These are phyloP conservation scores for Setophaga kirtlandii DNA, from an alignment of 2,113 vertebrate genomes.

Conservation along the genomic window DNA sequence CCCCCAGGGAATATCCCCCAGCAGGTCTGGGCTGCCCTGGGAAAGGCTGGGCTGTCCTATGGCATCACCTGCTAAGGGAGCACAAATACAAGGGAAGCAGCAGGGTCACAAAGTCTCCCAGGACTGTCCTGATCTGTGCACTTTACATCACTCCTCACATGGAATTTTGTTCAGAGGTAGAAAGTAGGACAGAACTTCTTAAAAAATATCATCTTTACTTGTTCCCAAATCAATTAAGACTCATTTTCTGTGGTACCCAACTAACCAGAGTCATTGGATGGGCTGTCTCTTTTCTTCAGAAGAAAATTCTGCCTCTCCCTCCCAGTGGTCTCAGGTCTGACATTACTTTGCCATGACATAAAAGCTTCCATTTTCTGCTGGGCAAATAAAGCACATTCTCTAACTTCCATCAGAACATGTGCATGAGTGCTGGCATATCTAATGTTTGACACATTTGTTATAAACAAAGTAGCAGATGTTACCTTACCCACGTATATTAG, in stretches of 20 bases:
- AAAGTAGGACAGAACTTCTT: background rate
- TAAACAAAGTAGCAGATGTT: slow-evolving; percentile 70
- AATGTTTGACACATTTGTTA: slow-evolving; percentile 66
- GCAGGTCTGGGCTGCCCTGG: background rate
- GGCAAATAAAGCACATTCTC: background rate
- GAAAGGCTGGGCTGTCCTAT: background rate
- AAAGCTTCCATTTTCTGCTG: slow-evolving; percentile 8
- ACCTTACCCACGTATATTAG: slow-evolving; percentile 68
- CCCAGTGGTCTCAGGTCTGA: background rate
- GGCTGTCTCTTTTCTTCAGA: background rate
- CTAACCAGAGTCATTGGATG: background rate
- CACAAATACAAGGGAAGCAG: background rate
- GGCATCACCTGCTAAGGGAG: background rate
- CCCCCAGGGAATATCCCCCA: background rate
- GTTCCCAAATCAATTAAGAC: background rate
- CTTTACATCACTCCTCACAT: background rate
- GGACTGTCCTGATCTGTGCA: background rate
- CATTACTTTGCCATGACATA: background rate
- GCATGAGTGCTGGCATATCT: slow-evolving; percentile 48
- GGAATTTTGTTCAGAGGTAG: background rate
- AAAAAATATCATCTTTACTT: background rate
- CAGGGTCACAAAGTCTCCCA: background rate
- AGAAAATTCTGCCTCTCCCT: background rate
- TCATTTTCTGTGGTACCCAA: background rate
- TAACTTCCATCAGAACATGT: slow-evolving; percentile 11